These are phyloP conservation scores for Podarcis muralis DNA, from an alignment of 2,113 vertebrate genomes.

Conservation along the genomic window DNA sequence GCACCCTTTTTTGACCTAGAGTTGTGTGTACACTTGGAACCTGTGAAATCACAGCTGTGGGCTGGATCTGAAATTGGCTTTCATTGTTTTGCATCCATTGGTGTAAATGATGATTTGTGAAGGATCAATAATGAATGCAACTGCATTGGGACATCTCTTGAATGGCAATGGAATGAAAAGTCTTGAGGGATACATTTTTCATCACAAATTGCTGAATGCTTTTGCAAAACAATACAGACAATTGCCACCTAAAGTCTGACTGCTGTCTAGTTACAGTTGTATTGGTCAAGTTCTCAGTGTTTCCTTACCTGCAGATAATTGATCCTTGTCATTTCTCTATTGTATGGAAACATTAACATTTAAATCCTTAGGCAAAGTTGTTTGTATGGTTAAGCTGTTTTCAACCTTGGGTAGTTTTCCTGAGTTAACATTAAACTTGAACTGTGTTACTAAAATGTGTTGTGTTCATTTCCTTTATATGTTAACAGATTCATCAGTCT, in stretches of 20 bases:
- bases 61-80: background rate
- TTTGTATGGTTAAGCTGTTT: conserved; percentile 38
- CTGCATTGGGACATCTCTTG: conserved; percentile 53
- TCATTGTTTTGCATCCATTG: background rate
- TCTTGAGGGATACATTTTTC: conserved; percentile 50
- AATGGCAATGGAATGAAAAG: conserved; percentile 44
- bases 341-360: conserved; percentile 50
- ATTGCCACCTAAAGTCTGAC: background rate
- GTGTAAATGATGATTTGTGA: background rate
- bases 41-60: background rate
- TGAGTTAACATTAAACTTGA: conserved; percentile 64
- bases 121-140: conserved; percentile 46
- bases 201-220: background rate
- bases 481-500: background rate
- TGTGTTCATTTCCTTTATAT: conserved; percentile 9
- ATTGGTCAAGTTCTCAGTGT: background rate
- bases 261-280: background rate
- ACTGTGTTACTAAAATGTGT: background rate
- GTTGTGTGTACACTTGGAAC: background rate
- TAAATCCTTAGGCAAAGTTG: conserved; percentile 38
- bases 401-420: conserved; percentile 16
- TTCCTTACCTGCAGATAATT: background rate
- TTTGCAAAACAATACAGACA: background rate
- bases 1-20: background rate
- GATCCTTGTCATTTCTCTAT: background rate